Evolutionary conservation across 2,797 vertebrate species (phyloP).

Genomic region (Fistularia commersonii): DNA sequence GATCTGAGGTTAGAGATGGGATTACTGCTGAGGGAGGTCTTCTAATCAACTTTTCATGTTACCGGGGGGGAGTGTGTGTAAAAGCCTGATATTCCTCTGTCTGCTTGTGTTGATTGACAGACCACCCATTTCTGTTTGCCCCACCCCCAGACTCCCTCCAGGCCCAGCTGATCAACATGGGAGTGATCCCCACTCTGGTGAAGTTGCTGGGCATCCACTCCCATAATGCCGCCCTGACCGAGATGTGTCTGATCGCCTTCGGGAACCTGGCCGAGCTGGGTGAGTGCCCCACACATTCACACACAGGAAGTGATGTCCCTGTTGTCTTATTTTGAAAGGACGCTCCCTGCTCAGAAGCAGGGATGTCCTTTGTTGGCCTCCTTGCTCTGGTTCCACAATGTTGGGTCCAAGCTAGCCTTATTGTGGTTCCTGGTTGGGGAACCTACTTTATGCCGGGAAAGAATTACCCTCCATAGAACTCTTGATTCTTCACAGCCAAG

Average conservation of each 20-base stretch:
- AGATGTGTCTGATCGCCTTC: constrained; percentile 99
- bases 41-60: no score
- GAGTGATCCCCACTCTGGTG: constrained; percentile 96
- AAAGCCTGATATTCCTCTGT: not conserved
- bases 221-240: constrained; percentile 91
- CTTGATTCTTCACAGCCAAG: no score
- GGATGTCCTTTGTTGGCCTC: no score
- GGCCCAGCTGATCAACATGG: constrained; percentile 97
- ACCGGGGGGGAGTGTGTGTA: no score
- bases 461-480: no score
- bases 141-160: constrained; percentile 86
- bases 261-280: constrained; percentile 97
- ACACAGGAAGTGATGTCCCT: not conserved
- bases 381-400: no score
- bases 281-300: constrained; percentile 56
- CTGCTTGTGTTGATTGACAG: not conserved
- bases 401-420: no score
- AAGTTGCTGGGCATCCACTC: constrained; percentile 92
- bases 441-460: no score
- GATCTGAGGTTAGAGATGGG: no score
- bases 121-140: constrained; percentile 1
- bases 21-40: no score
- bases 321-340: not conserved
- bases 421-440: no score
- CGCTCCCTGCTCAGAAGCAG: no score